Evolutionary conservation across 2,888 invertebrate species (phyloP).

Genomic region (Cosmorhoe ocellata): DNA sequence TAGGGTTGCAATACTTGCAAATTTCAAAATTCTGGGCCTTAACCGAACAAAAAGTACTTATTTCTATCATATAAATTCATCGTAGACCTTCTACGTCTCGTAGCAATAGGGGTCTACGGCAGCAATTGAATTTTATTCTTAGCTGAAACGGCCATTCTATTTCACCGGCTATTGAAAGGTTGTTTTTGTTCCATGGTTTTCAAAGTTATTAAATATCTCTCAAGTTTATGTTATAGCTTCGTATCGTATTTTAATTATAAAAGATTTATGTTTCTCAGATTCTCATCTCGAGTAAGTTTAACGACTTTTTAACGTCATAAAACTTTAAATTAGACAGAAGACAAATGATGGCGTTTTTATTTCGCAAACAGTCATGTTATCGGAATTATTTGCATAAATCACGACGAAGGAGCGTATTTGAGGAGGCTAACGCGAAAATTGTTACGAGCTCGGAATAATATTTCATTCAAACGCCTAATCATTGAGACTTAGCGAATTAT

Average conservation of each 20-base stretch:
- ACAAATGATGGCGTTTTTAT: constrained; percentile 29
- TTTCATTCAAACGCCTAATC: constrained; percentile 17
- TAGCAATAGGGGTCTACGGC: constrained; percentile 23
- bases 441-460: constrained; percentile 25
- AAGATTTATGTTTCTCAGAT: constrained; percentile 29
- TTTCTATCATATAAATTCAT: neutral
- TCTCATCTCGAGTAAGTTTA: constrained; percentile 24
- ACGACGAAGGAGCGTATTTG: constrained; percentile 13
- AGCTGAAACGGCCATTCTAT: constrained; percentile 10
- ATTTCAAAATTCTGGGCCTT: too few relatives aligned
- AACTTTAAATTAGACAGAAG: constrained; percentile 28
- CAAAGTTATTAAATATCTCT: constrained; percentile 17
- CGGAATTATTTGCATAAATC: constrained; percentile 31
- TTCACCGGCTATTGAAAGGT: constrained; percentile 20
- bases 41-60: neutral
- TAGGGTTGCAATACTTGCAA: too few relatives aligned
- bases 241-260: constrained; percentile 34
- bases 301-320: constrained; percentile 31
- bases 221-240: constrained; percentile 30
- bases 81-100: constrained; percentile 25
- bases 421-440: constrained; percentile 25
- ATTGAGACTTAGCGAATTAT: constrained; percentile 17
- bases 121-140: constrained; percentile 14
- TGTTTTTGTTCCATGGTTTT: constrained; percentile 23
- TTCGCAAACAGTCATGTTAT: constrained; percentile 28